Evolutionary conservation across 2,888 invertebrate genomes (phyloP).

Genomic region (Junonia oenone): DNA sequence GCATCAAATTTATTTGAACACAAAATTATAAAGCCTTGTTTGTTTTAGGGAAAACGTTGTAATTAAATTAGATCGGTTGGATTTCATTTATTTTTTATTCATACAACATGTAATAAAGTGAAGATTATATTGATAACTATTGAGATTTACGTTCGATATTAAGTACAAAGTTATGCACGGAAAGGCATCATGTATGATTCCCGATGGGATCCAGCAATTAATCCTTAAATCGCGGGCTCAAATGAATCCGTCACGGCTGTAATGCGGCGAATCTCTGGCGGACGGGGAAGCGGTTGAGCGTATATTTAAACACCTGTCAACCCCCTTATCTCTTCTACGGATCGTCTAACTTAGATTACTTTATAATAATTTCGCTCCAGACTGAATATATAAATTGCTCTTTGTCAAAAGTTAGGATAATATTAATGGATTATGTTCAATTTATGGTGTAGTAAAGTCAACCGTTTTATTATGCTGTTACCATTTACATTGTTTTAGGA

Average conservation of each 20-base stretch:
- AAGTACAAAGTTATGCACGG: slow-evolving; percentile 20
- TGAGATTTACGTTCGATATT: slow-evolving; percentile 14
- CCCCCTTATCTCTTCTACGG: slow-evolving; percentile 54
- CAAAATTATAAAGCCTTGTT: background rate
- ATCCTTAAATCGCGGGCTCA: slow-evolving; percentile 49
- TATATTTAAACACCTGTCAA: slow-evolving; percentile 73
- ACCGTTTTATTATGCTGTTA: slow-evolving; percentile 51
- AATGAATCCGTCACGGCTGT: slow-evolving; percentile 48
- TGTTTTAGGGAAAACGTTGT: background rate
- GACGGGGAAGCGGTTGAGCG: slow-evolving; percentile 46
- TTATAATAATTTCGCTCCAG: slow-evolving; percentile 68
- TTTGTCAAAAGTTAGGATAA: slow-evolving; percentile 59
- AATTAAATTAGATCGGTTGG: too few species aligned
- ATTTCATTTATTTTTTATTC: too few species aligned
- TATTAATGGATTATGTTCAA: slow-evolving; percentile 53
- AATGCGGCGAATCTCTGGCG: slow-evolving; percentile 49
- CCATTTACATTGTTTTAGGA: slow-evolving; percentile 24
- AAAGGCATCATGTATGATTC: slow-evolving; percentile 29
- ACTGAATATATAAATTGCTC: slow-evolving; percentile 62
- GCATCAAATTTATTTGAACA: background rate
- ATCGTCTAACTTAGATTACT: slow-evolving; percentile 74
- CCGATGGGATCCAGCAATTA: slow-evolving; percentile 43
- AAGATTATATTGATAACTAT: too few species aligned
- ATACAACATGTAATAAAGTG: too few species aligned
- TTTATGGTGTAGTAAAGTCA: slow-evolving; percentile 47